Evolutionary conservation across 2,888 invertebrate species (phyloP).

Genomic region (Ormyrus rosae): DNA sequence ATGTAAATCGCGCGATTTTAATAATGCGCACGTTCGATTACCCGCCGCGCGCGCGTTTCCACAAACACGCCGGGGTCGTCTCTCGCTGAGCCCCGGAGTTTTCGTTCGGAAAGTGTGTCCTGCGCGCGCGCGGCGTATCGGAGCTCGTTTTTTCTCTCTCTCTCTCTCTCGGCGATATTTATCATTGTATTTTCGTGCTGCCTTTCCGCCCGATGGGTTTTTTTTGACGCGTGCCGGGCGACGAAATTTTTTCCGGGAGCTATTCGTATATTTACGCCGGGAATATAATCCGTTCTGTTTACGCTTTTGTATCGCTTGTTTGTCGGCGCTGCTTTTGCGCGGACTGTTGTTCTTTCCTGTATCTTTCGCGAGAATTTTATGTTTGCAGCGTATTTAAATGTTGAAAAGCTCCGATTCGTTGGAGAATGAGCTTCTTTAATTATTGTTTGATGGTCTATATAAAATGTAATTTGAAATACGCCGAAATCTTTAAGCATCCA

Average conservation of each 20-base stretch:
- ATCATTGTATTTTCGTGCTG: constrained; percentile 10
- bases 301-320: constrained; percentile 30
- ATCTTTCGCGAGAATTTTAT: neutral
- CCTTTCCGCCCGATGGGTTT: neutral
- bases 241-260: constrained; percentile 7
- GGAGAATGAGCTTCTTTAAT: no score
- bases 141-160: neutral
- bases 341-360: neutral
- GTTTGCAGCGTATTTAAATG: no score
- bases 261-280: neutral
- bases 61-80: neutral
- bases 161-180: neutral
- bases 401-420: no score
- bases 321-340: neutral
- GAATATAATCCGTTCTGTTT: constrained; percentile 29
- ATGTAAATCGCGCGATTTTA: constrained; percentile 50
- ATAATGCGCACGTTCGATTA: constrained; percentile 47
- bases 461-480: no score
- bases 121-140: no score
- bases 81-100: constrained; percentile 2
- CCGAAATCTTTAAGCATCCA: no score
- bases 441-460: no score
- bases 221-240: neutral
- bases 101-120: neutral
- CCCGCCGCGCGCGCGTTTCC: neutral